These are phyloP conservation scores for Vulpes vulpes DNA, from an alignment of 2,113 vertebrate species.

Conservation along the genomic window DNA sequence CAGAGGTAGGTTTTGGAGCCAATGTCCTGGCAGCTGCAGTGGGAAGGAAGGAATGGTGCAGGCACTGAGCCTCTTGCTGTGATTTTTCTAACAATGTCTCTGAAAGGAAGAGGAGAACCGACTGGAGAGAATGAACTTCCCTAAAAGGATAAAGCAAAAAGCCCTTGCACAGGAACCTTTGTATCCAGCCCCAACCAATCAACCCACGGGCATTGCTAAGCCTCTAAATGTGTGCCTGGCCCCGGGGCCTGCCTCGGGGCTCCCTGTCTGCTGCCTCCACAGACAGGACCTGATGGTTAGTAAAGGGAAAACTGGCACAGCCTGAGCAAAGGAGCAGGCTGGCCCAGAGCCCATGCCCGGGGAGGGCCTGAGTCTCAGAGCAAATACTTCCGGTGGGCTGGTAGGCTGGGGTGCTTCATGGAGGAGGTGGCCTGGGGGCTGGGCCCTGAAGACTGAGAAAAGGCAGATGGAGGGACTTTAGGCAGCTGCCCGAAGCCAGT, in stretches of 20 bases:
- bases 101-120: slow-evolving; percentile 51
- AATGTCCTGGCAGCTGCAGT: neutral
- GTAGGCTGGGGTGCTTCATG: neutral
- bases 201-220: neutral
- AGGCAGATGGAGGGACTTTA: neutral
- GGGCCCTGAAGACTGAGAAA: neutral
- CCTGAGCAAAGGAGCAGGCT: neutral
- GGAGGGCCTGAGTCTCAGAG: neutral
- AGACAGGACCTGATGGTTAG: neutral
- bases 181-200: slow-evolving; percentile 7
- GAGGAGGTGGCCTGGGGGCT: neutral
- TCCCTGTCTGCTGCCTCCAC: neutral
- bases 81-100: neutral
- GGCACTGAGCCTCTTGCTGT: neutral
- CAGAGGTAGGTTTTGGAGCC: neutral
- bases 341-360: neutral
- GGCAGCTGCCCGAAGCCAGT: neutral
- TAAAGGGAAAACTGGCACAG: neutral
- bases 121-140: slow-evolving; percentile 69
- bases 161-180: neutral
- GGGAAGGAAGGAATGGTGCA: neutral
- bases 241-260: neutral
- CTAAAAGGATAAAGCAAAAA: slow-evolving; percentile 75
- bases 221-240: neutral
- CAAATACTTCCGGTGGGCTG: neutral